phyloP scores from a whole-genome alignment of 2,888 invertebrate species.

The Drosophila tanythrix region DNA sequence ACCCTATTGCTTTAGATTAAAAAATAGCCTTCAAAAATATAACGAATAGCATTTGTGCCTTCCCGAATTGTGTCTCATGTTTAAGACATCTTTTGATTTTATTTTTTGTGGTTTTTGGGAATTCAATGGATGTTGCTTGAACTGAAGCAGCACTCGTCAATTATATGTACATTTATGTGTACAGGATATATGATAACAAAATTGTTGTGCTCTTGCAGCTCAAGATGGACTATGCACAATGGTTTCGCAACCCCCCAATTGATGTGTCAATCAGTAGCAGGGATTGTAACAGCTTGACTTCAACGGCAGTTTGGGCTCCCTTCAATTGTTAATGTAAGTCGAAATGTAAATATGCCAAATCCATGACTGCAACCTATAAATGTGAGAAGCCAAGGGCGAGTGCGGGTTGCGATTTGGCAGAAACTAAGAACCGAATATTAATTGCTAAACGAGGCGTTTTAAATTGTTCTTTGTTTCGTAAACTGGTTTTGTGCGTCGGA shows the following conservation, averaged over 20 bases:
- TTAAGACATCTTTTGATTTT: conserved; percentile 19
- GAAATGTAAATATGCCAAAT: conserved; percentile 73
- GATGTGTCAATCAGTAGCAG: conserved; percentile 42
- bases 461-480: conserved; percentile 55
- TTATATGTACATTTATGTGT: not conserved
- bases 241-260: conserved; percentile 10
- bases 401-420: not conserved
- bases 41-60: conserved; percentile 70
- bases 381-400: not conserved
- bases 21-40: conserved; percentile 66
- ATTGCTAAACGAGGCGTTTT: conserved; percentile 66
- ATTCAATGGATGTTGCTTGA: not conserved
- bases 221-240: not conserved
- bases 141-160: not conserved
- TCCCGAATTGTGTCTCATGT: conserved; percentile 53
- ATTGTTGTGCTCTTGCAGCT: not conserved
- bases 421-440: conserved; percentile 50
- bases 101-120: conserved; percentile 20
- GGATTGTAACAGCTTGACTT: conserved; percentile 42
- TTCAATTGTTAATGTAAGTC: conserved; percentile 35
- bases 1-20: conserved; percentile 55
- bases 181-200: not conserved
- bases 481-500: conserved; percentile 46
- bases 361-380: conserved; percentile 37
- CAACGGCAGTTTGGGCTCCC: conserved; percentile 36